Base-by-base conservation (phyloP, 1,140 invertebrate genomes). In the Pteromalus puparum region DNA sequence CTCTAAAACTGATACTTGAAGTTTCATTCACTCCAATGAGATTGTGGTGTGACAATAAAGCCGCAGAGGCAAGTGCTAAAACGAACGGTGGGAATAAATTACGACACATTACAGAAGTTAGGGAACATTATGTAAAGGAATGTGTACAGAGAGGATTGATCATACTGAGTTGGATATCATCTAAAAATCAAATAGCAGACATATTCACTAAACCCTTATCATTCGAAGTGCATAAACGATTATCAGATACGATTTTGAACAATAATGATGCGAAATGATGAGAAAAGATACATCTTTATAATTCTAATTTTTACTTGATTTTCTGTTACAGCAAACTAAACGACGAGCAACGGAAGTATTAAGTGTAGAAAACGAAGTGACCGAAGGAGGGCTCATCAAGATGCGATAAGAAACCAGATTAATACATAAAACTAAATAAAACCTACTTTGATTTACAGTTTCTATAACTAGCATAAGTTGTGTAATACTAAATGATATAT, bases 71-170 rank as follows among this genome's bases (percentile, higher is more conserved):
- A 10, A 77, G 75, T 61, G 74, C 65, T 24, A 13, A 70, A 18
- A 72, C 30, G 2, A 26, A 28, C 18, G 18, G 72, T 5, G 15
- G 46, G 5, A 24, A 26, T 38, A 70, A 46, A 42, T 18, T 81
- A 5, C 38, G 78, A 30, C 78, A 67, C 30, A n/a, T 79, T 13
- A 77, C 38, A 2, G 85, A 86, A 76, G 42, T 83, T 21, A 38
- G 67, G 7, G 38, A 84, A 53, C 46, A 83, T 61, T 86, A 84
- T 73, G 78, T 83, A 0, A 79, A 81, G 78, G 85, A 86, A 42
- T 76, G 81, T 18, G n/a, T 53, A 15, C 7, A n/a, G 5, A 48
- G 46, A 48, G 24, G 24, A 5, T 12, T 48, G 46, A 24, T 48
- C 7, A 76, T 12, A 24, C 1, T 76, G 7, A 53, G 15, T 15